Evolutionary conservation across 1,140 invertebrate genomes (phyloP), one percentile per base, ranked within the genome.

Genomic region (Aphelenchoides fujianensis): DNA sequence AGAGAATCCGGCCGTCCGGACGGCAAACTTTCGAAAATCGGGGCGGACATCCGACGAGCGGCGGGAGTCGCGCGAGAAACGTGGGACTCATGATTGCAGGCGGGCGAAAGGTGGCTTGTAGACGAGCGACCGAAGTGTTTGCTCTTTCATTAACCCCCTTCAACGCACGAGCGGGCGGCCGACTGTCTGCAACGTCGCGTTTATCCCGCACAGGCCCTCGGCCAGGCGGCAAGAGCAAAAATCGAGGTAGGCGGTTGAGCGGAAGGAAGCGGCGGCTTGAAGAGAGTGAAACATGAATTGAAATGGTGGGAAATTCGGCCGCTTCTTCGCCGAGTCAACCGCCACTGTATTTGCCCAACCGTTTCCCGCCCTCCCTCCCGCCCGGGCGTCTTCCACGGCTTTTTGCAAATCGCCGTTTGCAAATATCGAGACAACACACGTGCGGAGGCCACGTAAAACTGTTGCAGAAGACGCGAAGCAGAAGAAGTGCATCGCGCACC

Each of bases 361-460:
- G 12, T 23, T 48, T 48, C 41, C n/a, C n/a, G n/a, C n/a, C n/a
- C n/a, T n/a, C n/a, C n/a, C n/a, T n/a, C n/a, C n/a, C n/a, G n/a
- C n/a, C n/a, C n/a, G n/a, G n/a, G n/a, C n/a, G n/a, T n/a, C n/a
- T n/a, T n/a, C n/a, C n/a, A n/a, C n/a, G n/a, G n/a, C n/a, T n/a
- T 48, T 48, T 23, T 48, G 41, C 41, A 48, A n/a, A 48, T 48
- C 41, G 41, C 41, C 41, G 41, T 23, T 48, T 48, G 41, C 41
- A 48, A 48, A 48, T 48, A 48, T 48, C 41, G 41, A 48, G n/a
- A 48, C 41, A 48, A 48, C 41, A 48, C n/a, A n/a, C n/a, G n/a
- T 48, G 41, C 23, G 41, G 12, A 48, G 23, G 12, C 12, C 23
- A 16, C 41, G 41, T n/a, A 48, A 48, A 48, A 48, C 12, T 48